phyloP scores from a whole-genome alignment of 2,113 vertebrate species.

The Mobula hypostoma region DNA sequence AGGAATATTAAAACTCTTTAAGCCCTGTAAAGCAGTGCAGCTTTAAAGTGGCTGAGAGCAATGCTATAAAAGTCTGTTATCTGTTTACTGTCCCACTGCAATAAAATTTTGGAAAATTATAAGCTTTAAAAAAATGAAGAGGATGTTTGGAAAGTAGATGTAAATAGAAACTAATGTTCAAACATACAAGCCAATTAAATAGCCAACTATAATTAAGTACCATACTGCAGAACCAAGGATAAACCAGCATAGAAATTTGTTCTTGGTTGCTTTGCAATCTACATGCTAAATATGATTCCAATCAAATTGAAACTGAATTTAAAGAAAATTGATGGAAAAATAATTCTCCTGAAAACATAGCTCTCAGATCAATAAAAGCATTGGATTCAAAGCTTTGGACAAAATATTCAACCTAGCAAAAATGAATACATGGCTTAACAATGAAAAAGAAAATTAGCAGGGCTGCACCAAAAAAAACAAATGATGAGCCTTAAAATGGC shows the following conservation, averaged over 20 bases:
- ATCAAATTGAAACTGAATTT: no score
- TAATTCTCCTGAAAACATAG: not conserved
- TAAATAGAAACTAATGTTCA: not conserved
- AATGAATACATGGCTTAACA: not conserved
- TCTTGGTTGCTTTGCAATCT: no score
- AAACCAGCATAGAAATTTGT: not conserved
- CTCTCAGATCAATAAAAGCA: not conserved
- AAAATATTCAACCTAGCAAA: not conserved
- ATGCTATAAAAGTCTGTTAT: not conserved
- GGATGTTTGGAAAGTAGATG: not conserved
- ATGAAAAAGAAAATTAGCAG: not conserved
- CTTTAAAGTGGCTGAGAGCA: slow-evolving; percentile 10
- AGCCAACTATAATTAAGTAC: not conserved
- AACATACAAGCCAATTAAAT: slow-evolving; percentile 19
- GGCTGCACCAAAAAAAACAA: not conserved
- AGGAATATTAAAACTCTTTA: not conserved
- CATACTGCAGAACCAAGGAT: not conserved
- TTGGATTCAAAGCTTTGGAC: not conserved
- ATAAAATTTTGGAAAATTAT: not conserved
- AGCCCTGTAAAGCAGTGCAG: not conserved
- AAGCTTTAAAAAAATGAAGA: not conserved
- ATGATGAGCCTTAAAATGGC: not conserved
- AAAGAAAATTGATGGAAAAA: not conserved
- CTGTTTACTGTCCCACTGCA: slow-evolving; percentile 6
- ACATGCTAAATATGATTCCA: no score